Percentiles rank a stretch among this genome's conserved stretches.
Conservation (phyloP, 2,797 vertebrate species). For the Knipowitschia caucasica region DNA sequence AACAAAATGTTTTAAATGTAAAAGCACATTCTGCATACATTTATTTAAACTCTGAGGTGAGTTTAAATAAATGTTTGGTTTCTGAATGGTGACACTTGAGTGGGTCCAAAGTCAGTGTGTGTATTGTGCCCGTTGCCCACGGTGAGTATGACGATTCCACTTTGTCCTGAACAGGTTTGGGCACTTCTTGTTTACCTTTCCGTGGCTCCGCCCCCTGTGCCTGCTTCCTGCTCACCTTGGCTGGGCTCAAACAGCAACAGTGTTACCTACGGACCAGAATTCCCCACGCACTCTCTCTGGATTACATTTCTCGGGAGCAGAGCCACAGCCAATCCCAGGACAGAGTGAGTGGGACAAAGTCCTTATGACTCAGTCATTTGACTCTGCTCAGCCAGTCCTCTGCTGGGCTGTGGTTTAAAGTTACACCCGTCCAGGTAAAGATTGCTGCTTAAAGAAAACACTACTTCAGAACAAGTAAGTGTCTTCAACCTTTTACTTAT, state of each 20-base stretch:
- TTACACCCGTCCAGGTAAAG: constrained; percentile 69
- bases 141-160: constrained; percentile 17
- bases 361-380: constrained; percentile 50
- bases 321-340: constrained; percentile 31
- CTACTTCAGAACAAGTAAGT: constrained; percentile 51
- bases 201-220: constrained; percentile 47
- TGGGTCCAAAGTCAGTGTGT: background rate
- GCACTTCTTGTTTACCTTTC: constrained; percentile 69
- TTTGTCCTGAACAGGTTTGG: constrained; percentile 67
- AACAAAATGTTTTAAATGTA: too few species aligned
- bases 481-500: constrained; percentile 21
- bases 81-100: background rate
- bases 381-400: constrained; percentile 32
- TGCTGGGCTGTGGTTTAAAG: constrained; percentile 47
- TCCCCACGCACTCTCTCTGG: constrained; percentile 21
- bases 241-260: constrained; percentile 27
- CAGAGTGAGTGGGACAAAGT: constrained; percentile 57
- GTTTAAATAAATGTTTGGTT: too few species aligned
- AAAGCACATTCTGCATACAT: too few species aligned
- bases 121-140: background rate
- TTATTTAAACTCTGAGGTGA: too few species aligned
- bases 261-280: constrained; percentile 26
- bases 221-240: constrained; percentile 74
- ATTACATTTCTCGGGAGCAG: constrained; percentile 39
- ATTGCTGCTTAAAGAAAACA: constrained; percentile 35